Evolutionary conservation across 2,888 invertebrate genomes (phyloP).

Genomic region (Polylopha cassiicola): DNA sequence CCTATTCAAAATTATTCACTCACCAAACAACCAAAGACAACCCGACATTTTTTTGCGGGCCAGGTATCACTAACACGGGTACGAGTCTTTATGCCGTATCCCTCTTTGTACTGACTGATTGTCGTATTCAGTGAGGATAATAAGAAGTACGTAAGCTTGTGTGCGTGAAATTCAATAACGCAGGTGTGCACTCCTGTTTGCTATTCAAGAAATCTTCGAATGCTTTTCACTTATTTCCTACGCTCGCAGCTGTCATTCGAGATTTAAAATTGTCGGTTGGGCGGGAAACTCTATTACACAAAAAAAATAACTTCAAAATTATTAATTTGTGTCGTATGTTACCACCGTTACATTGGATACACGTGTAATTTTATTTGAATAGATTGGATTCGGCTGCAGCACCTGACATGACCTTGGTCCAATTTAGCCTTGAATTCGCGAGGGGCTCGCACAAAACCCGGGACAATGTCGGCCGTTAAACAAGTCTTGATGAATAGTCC

Average conservation of each 20-base stretch:
- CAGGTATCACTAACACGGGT: conserved; percentile 35
- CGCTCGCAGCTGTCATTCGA: conserved; percentile 18
- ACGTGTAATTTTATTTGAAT: conserved; percentile 14
- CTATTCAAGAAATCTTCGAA: conserved; percentile 17
- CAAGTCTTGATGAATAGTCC: conserved; percentile 38
- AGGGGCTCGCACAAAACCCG: conserved; percentile 26
- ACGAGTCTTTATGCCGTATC: conserved; percentile 32
- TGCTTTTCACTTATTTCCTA: conserved; percentile 19
- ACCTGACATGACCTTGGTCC: conserved; percentile 37
- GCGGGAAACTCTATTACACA: conserved; percentile 17
- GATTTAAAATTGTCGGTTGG: conserved; percentile 8
- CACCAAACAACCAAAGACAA: conserved; percentile 16
- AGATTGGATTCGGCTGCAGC: conserved; percentile 14
- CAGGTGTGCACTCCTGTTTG: conserved; percentile 24
- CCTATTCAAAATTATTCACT: conserved; percentile 13
- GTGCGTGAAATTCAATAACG: conserved; percentile 30
- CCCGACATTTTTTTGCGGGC: conserved; percentile 29
- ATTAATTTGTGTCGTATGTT: conserved; percentile 10
- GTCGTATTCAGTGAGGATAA: conserved; percentile 43
- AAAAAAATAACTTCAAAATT: conserved; percentile 15
- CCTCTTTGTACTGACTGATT: conserved; percentile 35
- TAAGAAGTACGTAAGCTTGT: conserved; percentile 30
- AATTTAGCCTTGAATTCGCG: conserved; percentile 30
- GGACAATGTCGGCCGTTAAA: conserved; percentile 38
- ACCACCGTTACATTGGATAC: conserved; percentile 14